A percentile compares a stretch with the other conserved stretches of the same genome.
phyloP scores from a whole-genome alignment of 2,888 invertebrate genomes.

The Nycteola revayana region DNA sequence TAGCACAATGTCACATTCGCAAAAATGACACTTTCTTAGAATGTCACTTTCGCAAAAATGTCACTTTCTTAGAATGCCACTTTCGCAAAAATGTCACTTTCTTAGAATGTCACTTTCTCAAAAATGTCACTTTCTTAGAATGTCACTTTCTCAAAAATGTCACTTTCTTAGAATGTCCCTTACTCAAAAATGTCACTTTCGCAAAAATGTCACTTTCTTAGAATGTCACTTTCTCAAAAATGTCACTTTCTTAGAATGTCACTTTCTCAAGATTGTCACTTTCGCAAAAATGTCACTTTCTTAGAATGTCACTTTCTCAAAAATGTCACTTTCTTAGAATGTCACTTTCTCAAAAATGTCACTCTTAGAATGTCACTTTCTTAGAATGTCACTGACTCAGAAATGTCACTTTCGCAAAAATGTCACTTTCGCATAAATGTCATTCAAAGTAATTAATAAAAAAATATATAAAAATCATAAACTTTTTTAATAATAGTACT shows the following conservation, averaged over 20 bases:
- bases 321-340: not conserved
- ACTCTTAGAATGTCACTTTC: not conserved
- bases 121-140: not conserved
- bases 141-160: not conserved
- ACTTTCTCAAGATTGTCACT: not conserved
- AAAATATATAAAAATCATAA: too few species aligned
- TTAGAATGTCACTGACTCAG: not conserved
- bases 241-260: not conserved
- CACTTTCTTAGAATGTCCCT: not conserved
- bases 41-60: constrained; percentile 1
- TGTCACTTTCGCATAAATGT: too few species aligned
- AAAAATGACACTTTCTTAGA: too few species aligned
- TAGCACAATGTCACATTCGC: constrained; percentile 4
- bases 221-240: not conserved
- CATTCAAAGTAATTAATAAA: too few species aligned
- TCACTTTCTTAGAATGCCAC: not conserved
- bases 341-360: not conserved
- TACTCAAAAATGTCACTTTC: not conserved
- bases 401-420: not conserved
- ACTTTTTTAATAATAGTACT: too few species aligned
- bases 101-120: not conserved
- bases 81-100: constrained; percentile 1
- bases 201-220: not conserved
- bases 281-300: not conserved
- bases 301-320: not conserved